Evolutionary conservation across 2,113 vertebrate genomes (phyloP).

Genomic region (Hyperopisus bebe): DNA sequence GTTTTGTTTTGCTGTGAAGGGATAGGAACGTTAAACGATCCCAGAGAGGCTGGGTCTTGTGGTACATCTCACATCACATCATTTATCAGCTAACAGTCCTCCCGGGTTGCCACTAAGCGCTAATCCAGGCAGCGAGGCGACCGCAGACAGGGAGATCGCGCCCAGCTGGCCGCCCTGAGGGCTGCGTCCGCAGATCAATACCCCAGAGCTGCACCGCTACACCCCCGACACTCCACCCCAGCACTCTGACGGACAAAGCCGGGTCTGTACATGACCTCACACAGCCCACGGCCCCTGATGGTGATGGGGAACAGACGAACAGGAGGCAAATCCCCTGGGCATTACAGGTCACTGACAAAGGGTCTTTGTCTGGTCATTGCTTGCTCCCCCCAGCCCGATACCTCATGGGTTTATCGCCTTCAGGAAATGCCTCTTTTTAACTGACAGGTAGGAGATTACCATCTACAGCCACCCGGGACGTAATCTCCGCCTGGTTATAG

Average conservation of each 20-base stretch:
- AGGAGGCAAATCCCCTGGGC: slow-evolving; percentile 46
- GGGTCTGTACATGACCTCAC: slow-evolving; percentile 34
- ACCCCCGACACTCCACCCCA: slow-evolving; percentile 24
- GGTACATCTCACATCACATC: not conserved
- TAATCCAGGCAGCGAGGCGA: not conserved
- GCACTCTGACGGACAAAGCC: slow-evolving; percentile 27
- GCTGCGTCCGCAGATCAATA: slow-evolving; percentile 17
- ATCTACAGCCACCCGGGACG: slow-evolving; percentile 71
- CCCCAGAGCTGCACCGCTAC: slow-evolving; percentile 41
- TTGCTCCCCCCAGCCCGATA: slow-evolving; percentile 47
- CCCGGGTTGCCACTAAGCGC: not conserved
- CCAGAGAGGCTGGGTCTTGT: not conserved
- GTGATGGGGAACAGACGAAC: slow-evolving; percentile 31
- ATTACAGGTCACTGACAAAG: slow-evolving; percentile 71
- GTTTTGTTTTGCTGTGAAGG: not conserved
- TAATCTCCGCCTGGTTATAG: slow-evolving; percentile 70
- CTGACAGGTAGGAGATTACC: slow-evolving; percentile 79
- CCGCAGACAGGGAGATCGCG: not conserved
- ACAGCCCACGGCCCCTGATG: slow-evolving; percentile 45
- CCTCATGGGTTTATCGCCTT: slow-evolving; percentile 66
- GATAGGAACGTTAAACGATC: not conserved
- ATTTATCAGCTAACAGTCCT: not conserved
- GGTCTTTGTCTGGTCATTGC: slow-evolving; percentile 75
- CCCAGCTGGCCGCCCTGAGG: not conserved
- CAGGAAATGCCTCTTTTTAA: slow-evolving; percentile 77